phyloP scores from a whole-genome alignment of 2,113 vertebrate genomes.

The Burhinus bistriatus region DNA sequence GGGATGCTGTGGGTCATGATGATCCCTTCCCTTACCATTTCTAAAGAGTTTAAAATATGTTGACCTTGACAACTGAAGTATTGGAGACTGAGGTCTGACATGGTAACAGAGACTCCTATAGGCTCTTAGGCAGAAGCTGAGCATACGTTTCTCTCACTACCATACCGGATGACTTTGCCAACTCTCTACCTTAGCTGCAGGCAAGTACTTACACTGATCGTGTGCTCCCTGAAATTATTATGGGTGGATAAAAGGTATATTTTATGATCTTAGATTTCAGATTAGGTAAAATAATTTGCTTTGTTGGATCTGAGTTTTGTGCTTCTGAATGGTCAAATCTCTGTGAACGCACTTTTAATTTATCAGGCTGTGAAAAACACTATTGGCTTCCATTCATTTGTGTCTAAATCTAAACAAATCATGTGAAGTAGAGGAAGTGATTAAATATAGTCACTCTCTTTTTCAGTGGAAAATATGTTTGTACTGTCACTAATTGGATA shows the following conservation, averaged over 20 bases:
- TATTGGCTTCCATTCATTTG: neutral
- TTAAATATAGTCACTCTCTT: neutral
- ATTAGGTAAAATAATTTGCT: neutral
- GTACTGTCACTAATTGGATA: neutral
- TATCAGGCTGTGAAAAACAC: neutral
- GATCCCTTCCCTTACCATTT: neutral
- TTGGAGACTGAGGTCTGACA: neutral
- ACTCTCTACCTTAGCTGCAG: neutral
- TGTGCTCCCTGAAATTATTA: neutral
- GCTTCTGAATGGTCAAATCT: neutral
- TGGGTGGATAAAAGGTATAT: neutral
- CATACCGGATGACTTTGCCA: neutral
- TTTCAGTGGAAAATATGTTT: neutral
- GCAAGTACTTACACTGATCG: neutral
- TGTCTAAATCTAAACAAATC: neutral
- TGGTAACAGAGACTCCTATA: neutral
- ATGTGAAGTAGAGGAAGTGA: neutral
- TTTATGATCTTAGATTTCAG: neutral
- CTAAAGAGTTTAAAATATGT: neutral
- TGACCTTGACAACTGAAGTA: neutral
- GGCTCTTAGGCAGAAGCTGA: neutral
- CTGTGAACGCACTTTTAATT: neutral
- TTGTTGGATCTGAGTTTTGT: neutral
- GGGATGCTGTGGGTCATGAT: neutral
- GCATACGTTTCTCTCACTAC: neutral